Evolutionary conservation across 2,888 invertebrate genomes (phyloP), one percentile per base, ranked within the genome.

Genomic region (Dynastes tityus): DNA sequence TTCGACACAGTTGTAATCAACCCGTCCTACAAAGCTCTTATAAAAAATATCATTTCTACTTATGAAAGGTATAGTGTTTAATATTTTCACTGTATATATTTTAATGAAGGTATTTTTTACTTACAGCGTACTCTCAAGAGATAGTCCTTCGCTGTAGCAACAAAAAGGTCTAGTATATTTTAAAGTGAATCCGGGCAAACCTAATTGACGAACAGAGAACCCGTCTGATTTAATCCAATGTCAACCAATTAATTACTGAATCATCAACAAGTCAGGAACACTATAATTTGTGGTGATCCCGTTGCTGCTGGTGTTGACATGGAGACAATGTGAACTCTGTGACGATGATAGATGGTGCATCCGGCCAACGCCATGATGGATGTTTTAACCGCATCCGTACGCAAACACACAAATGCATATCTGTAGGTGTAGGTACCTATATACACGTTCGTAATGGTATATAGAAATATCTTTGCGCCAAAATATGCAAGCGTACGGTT

Each of bases 341-440:
- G 82, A 83, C 84, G 83, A 83, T 83, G 84, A 84, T 84, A 82
- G 84, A 84, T 83, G 82, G 82, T 79, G 77, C 76, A 82, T 83
- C 80, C 80, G 81, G 76, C 73, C 78, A 80, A 79, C 81, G 78
- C 81, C 81, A 80, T 84, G 83, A 84, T 83, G 82, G 81, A 82
- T 82, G 81, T 81, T 78, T 75, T 73, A 76, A 79, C 80, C 80
- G 78, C 81, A 80, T 81, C 81, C 81, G 77, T 74, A 74, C 73
- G 61, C 49, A 45, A 74, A 74, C 61, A 49, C 51, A 74, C 37
- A 13, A 53, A 58, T 32, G 9, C 40, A 74, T 63, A 27, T 40
- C 8, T 16, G 29, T 16, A n/a, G 55, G 16, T 74, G 49, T 61
- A 61, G 45, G 32, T 22, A 29, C n/a, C 5, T n/a, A 37, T 5